Evolutionary conservation across 1,140 invertebrate species (phyloP), one percentile per base, ranked within the genome.

Genomic region (Popillia japonica): DNA sequence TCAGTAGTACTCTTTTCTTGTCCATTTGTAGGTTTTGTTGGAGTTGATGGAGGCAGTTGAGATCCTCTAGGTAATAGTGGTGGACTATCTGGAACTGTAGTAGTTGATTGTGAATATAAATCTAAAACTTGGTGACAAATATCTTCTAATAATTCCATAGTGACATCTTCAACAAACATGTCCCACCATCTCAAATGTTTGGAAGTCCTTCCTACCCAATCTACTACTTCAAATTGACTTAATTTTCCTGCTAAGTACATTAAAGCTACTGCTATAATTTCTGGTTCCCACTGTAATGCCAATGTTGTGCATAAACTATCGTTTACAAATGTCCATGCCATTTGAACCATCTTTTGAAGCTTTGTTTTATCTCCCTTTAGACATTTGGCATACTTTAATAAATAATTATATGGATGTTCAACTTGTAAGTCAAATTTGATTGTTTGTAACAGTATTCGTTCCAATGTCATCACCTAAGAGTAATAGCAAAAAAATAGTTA

Each of bases 321-420:
- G 89, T 99, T 99, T 0, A 99, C 97, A 88, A 99, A 99, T 23
- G 97, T 99, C 98, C 98, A 99, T 1, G 98, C 97, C 96, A 98
- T 99, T 88, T 99, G 98, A 6, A 99, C 96, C 94, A 99, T 96
- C 88, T 98, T 98, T 84, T 98, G 94, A 75, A 98, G 87, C 87
- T 98, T 97, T 23, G 90, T 90, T 87, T 98, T 97, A 83, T 98
- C 96, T 74, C 96, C 95, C 91, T 97, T 98, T 72, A 99, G 89
- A 84, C 94, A 95, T 88, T 99, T 99, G n/a, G 97, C 97, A 90
- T 98, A 99, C 86, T 97, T 98, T 2, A 99, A 87, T 64, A 99
- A 88, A 86, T 96, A 98, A 72, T 93, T 92, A 84, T 99, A 99
- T 0, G 98, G 98, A 89, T 99, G 98, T 84, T 99, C 97, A 8